Evolutionary conservation across 1,140 invertebrate genomes (phyloP), one percentile per base, ranked within the genome.

Genomic region (Drosophila pachea): DNA sequence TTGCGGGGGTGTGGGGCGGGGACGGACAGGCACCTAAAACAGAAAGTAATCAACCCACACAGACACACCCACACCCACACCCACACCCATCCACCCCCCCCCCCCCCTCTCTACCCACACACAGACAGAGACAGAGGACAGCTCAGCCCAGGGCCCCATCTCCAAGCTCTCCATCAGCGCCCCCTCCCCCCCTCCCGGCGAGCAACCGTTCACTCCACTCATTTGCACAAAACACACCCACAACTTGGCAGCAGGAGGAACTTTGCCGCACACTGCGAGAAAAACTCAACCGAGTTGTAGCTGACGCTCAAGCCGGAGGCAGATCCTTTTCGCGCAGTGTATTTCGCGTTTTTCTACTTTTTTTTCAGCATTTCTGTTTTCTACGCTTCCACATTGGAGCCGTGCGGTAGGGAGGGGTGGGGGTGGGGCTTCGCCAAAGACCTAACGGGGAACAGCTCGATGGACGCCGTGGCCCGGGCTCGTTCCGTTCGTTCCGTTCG

Each of bases 181-280:
- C 11, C 40, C 40, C n/a, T 2, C 12, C 1, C 40, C 35, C 6
- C 35, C 40, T 12, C 40, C 40, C 22, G 22, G 1, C 1, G 1
- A 22, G 22, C 22, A 22, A 22, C 22, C 22, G 22, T 49, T 32
- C 16, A 65, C 75, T 84, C 71, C 60, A 72, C 81, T 86, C 81
- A 86, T 86, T 86, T 86, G 74, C 81, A 86, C 82, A 77, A 81
- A 79, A 86, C 81, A 81, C 81, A 84, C 81, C 81, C 81, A 84
- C 81, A 86, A 84, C 76, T 79, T 70, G 76, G 79, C 69, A 84
- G 74, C 70, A 48, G 77, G 78, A 76, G 76, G 73, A 84, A 84
- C 68, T 83, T 83, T 84, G 74, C 72, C 65, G 50, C 66, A 11
- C 29, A 43, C 49, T 52, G 3, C 0, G 32, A n/a, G 12, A 52